phyloP scores from a whole-genome alignment of 2,113 vertebrate genomes.

The Trogon surrucura region DNA sequence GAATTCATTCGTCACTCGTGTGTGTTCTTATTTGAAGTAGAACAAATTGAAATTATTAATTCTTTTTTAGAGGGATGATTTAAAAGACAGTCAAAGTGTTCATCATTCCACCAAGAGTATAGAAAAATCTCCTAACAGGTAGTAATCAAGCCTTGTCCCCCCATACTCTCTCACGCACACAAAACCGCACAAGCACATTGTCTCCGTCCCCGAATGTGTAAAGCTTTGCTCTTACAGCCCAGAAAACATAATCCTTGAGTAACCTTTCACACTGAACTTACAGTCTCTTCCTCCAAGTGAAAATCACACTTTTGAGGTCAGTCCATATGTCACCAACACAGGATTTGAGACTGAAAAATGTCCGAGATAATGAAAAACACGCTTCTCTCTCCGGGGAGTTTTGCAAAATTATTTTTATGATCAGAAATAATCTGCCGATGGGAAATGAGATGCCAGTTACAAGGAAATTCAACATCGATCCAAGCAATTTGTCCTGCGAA shows the following conservation, averaged over 20 bases:
- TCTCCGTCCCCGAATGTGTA: neutral
- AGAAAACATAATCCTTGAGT: neutral
- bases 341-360: neutral
- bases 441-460: neutral
- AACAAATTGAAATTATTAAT: neutral
- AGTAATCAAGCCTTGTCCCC: neutral
- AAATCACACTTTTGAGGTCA: neutral
- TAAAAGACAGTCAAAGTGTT: neutral
- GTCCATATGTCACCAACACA: neutral
- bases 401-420: neutral
- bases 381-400: neutral
- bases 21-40: neutral
- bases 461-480: neutral
- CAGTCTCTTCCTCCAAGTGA: neutral
- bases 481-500: neutral
- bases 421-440: constrained; percentile 20
- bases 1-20: neutral
- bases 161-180: neutral
- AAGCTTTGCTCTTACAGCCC: neutral
- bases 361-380: neutral
- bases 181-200: neutral
- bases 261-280: neutral
- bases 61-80: neutral
- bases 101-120: neutral
- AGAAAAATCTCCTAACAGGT: neutral